These are phyloP conservation scores for Chionodraco myersi DNA, from an alignment of 2,113 vertebrate genomes.

Conservation along the genomic window DNA sequence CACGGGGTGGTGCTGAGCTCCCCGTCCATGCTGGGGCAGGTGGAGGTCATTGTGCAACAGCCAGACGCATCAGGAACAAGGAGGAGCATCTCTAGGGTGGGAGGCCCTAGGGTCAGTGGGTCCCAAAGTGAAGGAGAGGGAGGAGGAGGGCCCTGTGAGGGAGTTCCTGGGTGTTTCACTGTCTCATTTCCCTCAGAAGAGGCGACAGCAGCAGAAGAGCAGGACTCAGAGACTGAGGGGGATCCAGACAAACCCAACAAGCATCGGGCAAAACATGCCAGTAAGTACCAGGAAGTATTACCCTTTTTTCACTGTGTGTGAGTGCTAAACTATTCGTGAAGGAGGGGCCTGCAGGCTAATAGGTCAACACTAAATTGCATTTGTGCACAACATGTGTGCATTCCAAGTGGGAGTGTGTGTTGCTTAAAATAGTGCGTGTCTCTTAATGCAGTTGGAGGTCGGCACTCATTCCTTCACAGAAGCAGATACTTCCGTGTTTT, in stretches of 20 bases:
- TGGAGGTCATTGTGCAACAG: slow-evolving; percentile 89
- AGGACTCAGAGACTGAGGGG: slow-evolving; percentile 85
- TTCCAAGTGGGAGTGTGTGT: slow-evolving; percentile 50
- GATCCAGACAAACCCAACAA: slow-evolving; percentile 91
- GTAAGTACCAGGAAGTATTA: slow-evolving; percentile 84
- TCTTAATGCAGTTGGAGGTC: slow-evolving; percentile 29
- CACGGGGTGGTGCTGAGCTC: slow-evolving; percentile 76
- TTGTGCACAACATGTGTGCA: slow-evolving; percentile 59
- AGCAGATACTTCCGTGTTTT: slow-evolving; percentile 42
- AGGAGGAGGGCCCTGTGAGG: slow-evolving; percentile 87
- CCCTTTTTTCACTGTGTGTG: neutral
- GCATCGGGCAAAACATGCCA: slow-evolving; percentile 92
- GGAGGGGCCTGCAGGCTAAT: slow-evolving; percentile 15
- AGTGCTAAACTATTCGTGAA: slow-evolving; percentile 4
- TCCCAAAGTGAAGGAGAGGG: slow-evolving; percentile 78
- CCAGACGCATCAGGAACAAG: slow-evolving; percentile 63
- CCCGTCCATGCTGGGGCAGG: slow-evolving; percentile 70
- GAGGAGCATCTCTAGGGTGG: slow-evolving; percentile 68
- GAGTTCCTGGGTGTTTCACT: slow-evolving; percentile 88
- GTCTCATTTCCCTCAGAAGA: slow-evolving; percentile 90
- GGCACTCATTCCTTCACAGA: slow-evolving; percentile 50
- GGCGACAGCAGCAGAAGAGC: slow-evolving; percentile 76
- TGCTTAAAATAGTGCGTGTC: slow-evolving; percentile 69
- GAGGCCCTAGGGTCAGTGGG: slow-evolving; percentile 82
- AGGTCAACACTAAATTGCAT: slow-evolving; percentile 32